Evolutionary conservation across 2,797 vertebrate genomes (phyloP).

Genomic region (Cuculus canorus): DNA sequence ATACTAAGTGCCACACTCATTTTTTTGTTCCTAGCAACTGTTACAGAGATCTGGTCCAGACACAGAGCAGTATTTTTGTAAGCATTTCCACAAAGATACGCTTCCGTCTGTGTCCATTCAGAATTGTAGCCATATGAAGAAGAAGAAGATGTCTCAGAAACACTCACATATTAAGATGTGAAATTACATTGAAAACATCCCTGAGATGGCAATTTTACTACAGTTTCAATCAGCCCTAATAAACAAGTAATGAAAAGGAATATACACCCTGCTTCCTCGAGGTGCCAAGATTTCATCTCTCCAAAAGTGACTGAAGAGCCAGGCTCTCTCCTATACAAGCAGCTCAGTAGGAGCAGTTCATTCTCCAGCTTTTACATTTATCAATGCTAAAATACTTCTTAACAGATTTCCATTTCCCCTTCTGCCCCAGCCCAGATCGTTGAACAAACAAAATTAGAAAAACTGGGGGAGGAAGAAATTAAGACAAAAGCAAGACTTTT

Average conservation of each 20-base stretch:
- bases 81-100: neutral
- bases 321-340: neutral
- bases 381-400: too few relatives aligned
- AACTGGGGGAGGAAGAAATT: neutral
- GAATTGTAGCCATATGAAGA: neutral
- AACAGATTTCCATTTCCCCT: neutral
- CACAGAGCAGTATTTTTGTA: conserved; percentile 36
- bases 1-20: conserved; percentile 17
- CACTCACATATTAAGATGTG: neutral
- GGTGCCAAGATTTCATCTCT: neutral
- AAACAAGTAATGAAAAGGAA: neutral
- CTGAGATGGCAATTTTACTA: neutral
- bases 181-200: neutral
- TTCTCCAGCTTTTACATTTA: neutral
- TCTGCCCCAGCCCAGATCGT: neutral
- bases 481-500: neutral
- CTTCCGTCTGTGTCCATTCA: neutral
- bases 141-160: neutral
- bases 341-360: neutral
- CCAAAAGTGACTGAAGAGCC: neutral
- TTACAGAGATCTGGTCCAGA: conserved; percentile 37
- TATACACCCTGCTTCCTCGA: neutral
- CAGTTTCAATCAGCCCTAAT: neutral
- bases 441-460: neutral
- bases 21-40: conserved; percentile 59